Evolutionary conservation across 1,140 invertebrate genomes (phyloP), one percentile per base, ranked within the genome.

Genomic region (Luehdorfia chinensis): DNA sequence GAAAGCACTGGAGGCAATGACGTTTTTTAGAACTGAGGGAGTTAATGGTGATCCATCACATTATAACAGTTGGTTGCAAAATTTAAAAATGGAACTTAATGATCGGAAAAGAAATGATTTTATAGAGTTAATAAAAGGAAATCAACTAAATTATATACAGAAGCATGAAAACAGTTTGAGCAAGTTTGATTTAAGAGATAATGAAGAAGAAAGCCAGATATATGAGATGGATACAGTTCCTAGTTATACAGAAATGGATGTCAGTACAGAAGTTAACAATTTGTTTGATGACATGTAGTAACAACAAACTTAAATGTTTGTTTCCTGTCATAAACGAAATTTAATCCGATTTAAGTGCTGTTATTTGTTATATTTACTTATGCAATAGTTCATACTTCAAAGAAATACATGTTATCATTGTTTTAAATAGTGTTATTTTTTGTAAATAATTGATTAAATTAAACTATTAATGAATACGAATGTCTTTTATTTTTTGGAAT

Each of bases 21-120:
- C 27, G n/a, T 55, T 63, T 47, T 77, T 83, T 31, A 78, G 85
- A 66, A 48, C 45, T 9, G 73, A 84, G 59, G 79, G 77, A 66
- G 51, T 81, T 0, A 60, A 68, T 15, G 33, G 33, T 31, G 65
- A 77, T 47, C 84, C 85, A 9, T 45, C 51, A 39, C 19, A 50
- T 46, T 88, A 87, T 43, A 88, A 88, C 44, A 63, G 64, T 47
- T 88, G 84, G 86, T 16, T 87, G 2, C 59, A 58, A 41, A 68
- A 66, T 32, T 77, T 87, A 23, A 84, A 78, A 59, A 39, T 31
- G 12, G 60, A 65, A 21, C 49, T 87, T 6, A 51, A 49, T 37
- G 52, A 75, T 18, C 52, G 60, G 31, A 74, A 75, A 21, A 78
- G 74, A 44, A 43, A 55, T 33, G 45, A 71, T 46, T 47, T 87